phyloP scores from a whole-genome alignment of 2,113 vertebrate genomes.

The Psettodes erumei region DNA sequence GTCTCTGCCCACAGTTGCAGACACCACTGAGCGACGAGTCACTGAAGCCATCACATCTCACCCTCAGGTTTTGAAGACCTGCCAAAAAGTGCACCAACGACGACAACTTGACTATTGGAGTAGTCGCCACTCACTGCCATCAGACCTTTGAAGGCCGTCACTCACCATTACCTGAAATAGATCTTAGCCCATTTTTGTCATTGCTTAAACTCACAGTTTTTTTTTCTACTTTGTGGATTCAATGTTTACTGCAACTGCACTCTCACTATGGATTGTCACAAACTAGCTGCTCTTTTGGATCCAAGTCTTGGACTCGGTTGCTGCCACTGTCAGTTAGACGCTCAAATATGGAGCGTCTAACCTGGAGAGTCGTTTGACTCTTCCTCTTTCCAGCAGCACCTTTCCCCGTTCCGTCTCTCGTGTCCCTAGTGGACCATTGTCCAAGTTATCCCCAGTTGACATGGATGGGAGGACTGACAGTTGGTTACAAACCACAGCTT shows the following conservation, averaged over 20 bases:
- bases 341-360: background rate
- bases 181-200: background rate
- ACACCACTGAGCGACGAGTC: background rate
- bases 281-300: background rate
- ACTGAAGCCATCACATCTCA: background rate
- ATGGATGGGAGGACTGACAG: conserved; percentile 62
- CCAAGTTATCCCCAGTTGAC: conserved; percentile 19
- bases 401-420: background rate
- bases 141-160: conserved; percentile 10
- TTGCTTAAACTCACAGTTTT: background rate
- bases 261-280: conserved; percentile 41
- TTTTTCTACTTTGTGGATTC: conserved; percentile 25
- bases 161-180: conserved; percentile 4
- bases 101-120: conserved; percentile 12
- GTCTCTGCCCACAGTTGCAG: conserved; percentile 46
- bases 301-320: conserved; percentile 3
- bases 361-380: conserved; percentile 15
- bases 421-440: conserved; percentile 8
- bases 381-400: background rate
- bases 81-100: conserved; percentile 22
- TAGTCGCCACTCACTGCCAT: conserved; percentile 3
- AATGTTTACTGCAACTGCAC: background rate
- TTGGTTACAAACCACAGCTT: conserved; percentile 29
- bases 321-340: conserved; percentile 9
- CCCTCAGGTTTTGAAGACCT: conserved; percentile 12